A percentile compares a stretch with the other conserved stretches of the same genome.
These are phyloP conservation scores for Catamblyrhynchus diadema DNA, from an alignment of 2,797 vertebrate species.

Conservation along the genomic window DNA sequence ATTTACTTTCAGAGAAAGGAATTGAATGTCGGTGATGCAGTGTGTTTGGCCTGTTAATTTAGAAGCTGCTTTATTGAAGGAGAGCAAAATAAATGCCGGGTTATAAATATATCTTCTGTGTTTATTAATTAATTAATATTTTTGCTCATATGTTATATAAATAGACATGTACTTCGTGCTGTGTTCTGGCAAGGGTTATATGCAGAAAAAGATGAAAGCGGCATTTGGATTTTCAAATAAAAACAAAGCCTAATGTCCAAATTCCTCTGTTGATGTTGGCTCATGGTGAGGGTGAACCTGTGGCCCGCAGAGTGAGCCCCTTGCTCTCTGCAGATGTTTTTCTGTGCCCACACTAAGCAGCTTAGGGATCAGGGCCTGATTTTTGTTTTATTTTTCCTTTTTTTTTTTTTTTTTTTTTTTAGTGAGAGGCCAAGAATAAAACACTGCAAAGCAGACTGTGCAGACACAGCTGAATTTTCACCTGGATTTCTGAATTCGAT, in stretches of 20 bases:
- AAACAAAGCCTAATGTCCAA: conserved; percentile 27
- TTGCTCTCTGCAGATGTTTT: conserved; percentile 39
- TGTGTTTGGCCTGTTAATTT: conserved; percentile 30
- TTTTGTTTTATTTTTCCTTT: neutral
- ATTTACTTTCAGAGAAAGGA: conserved; percentile 44
- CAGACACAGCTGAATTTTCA: neutral
- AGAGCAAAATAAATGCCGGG: neutral
- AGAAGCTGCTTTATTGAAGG: neutral
- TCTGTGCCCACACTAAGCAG: conserved; percentile 1
- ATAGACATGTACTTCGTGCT: neutral
- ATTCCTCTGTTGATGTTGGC: conserved; percentile 54
- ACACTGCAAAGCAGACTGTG: neutral
- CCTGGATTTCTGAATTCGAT: neutral
- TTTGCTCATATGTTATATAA: conserved; percentile 22
- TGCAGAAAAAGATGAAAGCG: conserved; percentile 39
- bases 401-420: neutral
- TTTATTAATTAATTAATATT: conserved; percentile 51
- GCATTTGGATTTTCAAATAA: conserved; percentile 44
- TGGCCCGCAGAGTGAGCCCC: neutral
- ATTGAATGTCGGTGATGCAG: neutral
- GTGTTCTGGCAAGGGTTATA: neutral
- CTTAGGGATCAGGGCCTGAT: neutral
- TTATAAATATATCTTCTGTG: conserved; percentile 18
- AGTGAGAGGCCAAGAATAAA: neutral
- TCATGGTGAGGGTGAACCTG: neutral